Evolutionary conservation across 1,140 invertebrate genomes (phyloP), one percentile per base, ranked within the genome.

Genomic region (Wasmannia auropunctata): DNA sequence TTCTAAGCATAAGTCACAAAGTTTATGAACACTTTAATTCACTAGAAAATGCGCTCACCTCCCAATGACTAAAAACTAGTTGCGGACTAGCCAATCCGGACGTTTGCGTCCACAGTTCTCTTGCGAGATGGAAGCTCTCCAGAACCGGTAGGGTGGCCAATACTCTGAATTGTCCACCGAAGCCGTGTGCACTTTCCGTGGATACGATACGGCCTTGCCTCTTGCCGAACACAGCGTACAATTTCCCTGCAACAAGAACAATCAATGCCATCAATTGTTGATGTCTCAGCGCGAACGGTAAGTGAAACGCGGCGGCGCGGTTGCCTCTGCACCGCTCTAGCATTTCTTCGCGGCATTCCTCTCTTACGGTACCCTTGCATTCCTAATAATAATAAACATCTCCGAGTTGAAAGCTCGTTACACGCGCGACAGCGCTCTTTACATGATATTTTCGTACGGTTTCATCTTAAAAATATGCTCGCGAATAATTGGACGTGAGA

Each of bases 21-120:
- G 43, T 75, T 74, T 31, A 31, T 46, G 25, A 70, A 72, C 43
- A 31, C 4, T 70, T 67, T 67, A 46, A 67, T 43, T 79, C 7
- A 8, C 28, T 28, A 34, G 69, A 87, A 87, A 77, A 87, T 14
- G 1, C 14, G 91, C 95, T 96, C 95, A 98, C 98, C 97, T 99
- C 98, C 98, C 99, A 99, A 94, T 99, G 98, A 93, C 98, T 99
- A 95, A 99, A 99, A 87, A 98, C 96, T 80, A 99, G 96, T 94
- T 99, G 99, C 14, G 99, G 99, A 94, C 97, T 98, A 7, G 99
- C 99, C 79, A 99, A 96, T 34, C 99, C 99, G 86, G 98, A 99
- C 40, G 99, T 99, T 95, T 98, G 98, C 92, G 98, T 99, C 77
- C 97, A 96, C 84, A 99, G 97, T 95, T 99, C 98, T 67, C 98